Base-by-base conservation (phyloP, 1,140 invertebrate genomes). In the Sarcophaga bullata region DNA sequence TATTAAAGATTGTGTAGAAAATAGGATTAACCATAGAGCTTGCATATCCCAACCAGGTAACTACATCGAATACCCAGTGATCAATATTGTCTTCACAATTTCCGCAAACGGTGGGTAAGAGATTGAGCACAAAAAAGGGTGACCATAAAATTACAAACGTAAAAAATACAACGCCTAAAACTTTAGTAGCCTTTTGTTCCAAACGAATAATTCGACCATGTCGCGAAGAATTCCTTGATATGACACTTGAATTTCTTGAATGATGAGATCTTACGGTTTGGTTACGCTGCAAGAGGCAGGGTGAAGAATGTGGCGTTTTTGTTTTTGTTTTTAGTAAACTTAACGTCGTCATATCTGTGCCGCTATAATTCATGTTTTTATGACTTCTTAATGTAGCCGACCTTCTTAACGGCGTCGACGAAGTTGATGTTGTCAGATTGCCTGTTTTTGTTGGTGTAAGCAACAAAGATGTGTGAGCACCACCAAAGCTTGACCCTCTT, bases 1-100 rank as follows among this genome's bases (percentile, higher is more conserved):
- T 96, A 91, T 98, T 98, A 91, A 98, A 98, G 83, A 98, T 96
- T 3, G 97, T 98, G 89, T 98, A 98, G 90, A 98, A 97, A 84
- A 97, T 96, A 0, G 97, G 97, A 91, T 98, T 98, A 11, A 98
- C 95, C 94, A 97, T 97, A 4, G 96, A 97, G 86, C 96, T 97
- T 49, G 96, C 95, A 90, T 98, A 98, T 58, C 97, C 97, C 50
- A 98, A 91, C 97, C 97, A 98, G 15, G 95, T 95, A 25, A 96
- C 95, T 73, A 96, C 93, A 87, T 97, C 95, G 86, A 97, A 95
- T 48, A 97, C 94, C 91, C 94, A 95, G 82, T 92, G 93, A 25
- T 93, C 92, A 73, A 96, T 95, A 48, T 92, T 90, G 49, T 93
- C 92, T 85, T 96, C 95, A 87, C 96, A 97, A 81, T 95, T 93